phyloP scores from a whole-genome alignment of 2,113 vertebrate genomes.

The Myxocyprinus asiaticus region DNA sequence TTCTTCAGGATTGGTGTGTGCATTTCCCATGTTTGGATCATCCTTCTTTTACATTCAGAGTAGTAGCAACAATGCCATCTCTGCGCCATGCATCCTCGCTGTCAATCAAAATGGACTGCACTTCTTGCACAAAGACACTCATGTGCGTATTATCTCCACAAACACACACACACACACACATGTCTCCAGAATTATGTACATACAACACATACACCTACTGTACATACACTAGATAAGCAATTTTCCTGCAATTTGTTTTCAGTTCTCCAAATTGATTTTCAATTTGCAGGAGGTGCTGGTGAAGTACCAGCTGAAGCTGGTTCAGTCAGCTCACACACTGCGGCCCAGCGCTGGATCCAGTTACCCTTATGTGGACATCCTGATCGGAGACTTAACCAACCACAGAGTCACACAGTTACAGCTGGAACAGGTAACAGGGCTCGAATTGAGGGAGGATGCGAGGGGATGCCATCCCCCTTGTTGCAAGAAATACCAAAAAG shows the following conservation, averaged over 20 bases:
- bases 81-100: slow-evolving; percentile 82
- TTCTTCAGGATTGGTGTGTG: slow-evolving; percentile 82
- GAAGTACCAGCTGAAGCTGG: slow-evolving; percentile 84
- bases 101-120: slow-evolving; percentile 86
- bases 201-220: no score
- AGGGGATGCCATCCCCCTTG: no score
- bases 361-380: slow-evolving; percentile 90
- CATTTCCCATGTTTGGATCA: slow-evolving; percentile 83
- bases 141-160: slow-evolving; percentile 63
- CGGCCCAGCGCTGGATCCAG: slow-evolving; percentile 81
- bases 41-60: slow-evolving; percentile 88
- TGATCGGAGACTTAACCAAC: slow-evolving; percentile 79
- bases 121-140: slow-evolving; percentile 83
- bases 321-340: slow-evolving; percentile 89
- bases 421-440: slow-evolving; percentile 84
- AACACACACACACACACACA: no score
- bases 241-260: no score
- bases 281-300: slow-evolving; percentile 81
- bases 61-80: slow-evolving; percentile 77
- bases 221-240: no score
- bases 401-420: slow-evolving; percentile 88
- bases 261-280: slow-evolving; percentile 54
- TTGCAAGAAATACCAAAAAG: no score
- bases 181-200: neutral
- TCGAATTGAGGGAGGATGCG: no score